Percentiles rank a stretch among this genome's conserved stretches.
Conservation (phyloP, 2,113 vertebrate species). For the Orcinus orca region DNA sequence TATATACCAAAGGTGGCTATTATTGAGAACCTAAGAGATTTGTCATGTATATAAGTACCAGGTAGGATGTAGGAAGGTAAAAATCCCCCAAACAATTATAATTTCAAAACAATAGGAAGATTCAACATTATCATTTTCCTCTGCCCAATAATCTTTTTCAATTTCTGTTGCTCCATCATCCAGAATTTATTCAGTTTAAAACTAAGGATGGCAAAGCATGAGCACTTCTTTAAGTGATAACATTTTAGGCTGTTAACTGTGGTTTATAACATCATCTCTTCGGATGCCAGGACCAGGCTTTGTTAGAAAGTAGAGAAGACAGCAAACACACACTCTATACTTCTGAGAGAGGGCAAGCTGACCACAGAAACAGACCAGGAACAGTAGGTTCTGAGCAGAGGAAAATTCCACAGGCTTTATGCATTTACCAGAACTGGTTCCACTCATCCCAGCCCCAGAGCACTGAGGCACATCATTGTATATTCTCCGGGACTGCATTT, state of each 20-base stretch:
- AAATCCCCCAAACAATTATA: background rate
- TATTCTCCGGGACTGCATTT: background rate
- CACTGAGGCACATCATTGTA: background rate
- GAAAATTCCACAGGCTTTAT: background rate
- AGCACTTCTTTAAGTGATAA: background rate
- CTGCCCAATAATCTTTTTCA: background rate
- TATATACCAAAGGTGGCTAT: background rate
- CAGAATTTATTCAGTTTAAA: background rate
- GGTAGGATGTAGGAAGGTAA: background rate
- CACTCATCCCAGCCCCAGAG: background rate
- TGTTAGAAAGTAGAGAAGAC: background rate
- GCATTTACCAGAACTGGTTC: background rate
- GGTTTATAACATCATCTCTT: background rate
- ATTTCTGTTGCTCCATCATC: background rate
- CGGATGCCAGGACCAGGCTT: background rate
- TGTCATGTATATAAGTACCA: background rate
- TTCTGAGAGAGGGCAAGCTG: background rate
- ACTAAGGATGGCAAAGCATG: background rate
- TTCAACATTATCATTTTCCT: background rate
- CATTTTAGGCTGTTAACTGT: background rate
- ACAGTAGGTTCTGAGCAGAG: background rate
- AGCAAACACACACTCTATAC: background rate
- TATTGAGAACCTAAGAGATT: background rate
- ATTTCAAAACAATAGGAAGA: background rate
- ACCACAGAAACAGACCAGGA: background rate